Percentiles rank a stretch among this genome's conserved stretches.
These are phyloP conservation scores for Antheraea mylitta DNA, from an alignment of 1,140 invertebrate species.

Conservation along the genomic window DNA sequence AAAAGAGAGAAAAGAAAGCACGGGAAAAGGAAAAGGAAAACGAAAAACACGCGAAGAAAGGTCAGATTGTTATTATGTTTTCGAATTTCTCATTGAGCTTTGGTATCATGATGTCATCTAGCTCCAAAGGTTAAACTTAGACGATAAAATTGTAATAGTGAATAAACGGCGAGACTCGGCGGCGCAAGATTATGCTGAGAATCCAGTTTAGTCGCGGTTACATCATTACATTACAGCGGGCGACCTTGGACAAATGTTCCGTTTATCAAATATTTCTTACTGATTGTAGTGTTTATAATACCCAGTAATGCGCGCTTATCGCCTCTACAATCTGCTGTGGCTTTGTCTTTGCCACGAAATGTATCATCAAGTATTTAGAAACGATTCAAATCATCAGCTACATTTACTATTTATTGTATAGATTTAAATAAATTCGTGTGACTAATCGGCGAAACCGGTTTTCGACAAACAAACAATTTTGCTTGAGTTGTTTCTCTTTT, in stretches of 20 bases:
- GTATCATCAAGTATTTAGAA: neutral
- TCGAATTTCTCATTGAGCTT: neutral
- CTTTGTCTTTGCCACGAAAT: slow-evolving; percentile 5
- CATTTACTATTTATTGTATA: slow-evolving; percentile 16
- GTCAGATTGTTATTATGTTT: slow-evolving; percentile 38
- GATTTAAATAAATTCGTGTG: slow-evolving; percentile 15
- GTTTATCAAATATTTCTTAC: slow-evolving; percentile 49
- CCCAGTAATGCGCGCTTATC: slow-evolving; percentile 30
- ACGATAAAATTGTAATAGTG: neutral
- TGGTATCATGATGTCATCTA: slow-evolving; percentile 53
- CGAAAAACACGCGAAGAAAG: slow-evolving; percentile 77
- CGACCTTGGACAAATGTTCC: slow-evolving; percentile 50
- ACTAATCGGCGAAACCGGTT: slow-evolving; percentile 16
- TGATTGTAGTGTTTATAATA: slow-evolving; percentile 32
- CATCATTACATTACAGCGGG: slow-evolving; percentile 43
- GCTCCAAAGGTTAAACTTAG: slow-evolving; percentile 26
- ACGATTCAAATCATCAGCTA: slow-evolving; percentile 7
- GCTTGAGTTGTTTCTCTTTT: neutral
- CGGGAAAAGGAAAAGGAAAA: slow-evolving; percentile 75
- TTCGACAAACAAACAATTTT: slow-evolving; percentile 12
- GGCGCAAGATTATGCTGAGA: neutral
- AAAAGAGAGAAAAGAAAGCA: slow-evolving; percentile 77
- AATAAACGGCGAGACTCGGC: neutral
- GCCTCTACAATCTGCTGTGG: slow-evolving; percentile 14
- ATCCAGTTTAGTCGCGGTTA: slow-evolving; percentile 47